Evolutionary conservation across 1,140 invertebrate genomes (phyloP).

Genomic region (Nasonia vitripennis): DNA sequence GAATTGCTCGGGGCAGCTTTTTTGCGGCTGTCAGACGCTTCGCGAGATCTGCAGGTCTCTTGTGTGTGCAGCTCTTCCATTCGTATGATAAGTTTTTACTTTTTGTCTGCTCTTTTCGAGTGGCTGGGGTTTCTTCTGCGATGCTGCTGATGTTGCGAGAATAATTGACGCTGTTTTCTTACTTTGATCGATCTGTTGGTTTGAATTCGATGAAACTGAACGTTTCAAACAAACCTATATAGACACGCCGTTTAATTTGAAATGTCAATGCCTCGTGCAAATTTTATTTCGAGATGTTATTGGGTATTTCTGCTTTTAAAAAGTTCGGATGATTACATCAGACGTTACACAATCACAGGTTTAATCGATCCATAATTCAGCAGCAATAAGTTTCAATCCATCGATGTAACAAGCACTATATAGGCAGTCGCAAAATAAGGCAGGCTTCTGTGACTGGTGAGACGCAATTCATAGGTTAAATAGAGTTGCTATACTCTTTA

Average conservation of each 20-base stretch:
- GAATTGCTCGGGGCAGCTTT: background rate
- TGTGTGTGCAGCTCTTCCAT: background rate
- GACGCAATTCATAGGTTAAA: too few relatives aligned
- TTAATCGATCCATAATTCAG: too few relatives aligned
- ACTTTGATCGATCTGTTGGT: too few relatives aligned
- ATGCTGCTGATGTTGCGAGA: background rate
- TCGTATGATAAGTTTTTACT: background rate
- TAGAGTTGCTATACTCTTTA: background rate
- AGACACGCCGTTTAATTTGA: too few relatives aligned
- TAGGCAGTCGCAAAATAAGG: background rate
- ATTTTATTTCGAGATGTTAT: too few relatives aligned
- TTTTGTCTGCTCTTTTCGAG: background rate
- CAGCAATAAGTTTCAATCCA: background rate
- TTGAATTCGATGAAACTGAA: too few relatives aligned
- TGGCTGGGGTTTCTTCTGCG: background rate
- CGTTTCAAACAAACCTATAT: too few relatives aligned
- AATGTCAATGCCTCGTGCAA: too few relatives aligned
- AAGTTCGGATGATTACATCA: too few relatives aligned
- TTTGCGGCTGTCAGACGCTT: background rate
- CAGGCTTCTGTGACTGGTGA: background rate
- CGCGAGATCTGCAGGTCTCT: background rate
- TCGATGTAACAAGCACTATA: too few relatives aligned
- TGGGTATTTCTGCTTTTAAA: too few relatives aligned
- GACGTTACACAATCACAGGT: too few relatives aligned
- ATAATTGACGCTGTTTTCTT: background rate